Base-by-base conservation (phyloP, 2,888 invertebrate species). In the Phlogophora meticulosa region DNA sequence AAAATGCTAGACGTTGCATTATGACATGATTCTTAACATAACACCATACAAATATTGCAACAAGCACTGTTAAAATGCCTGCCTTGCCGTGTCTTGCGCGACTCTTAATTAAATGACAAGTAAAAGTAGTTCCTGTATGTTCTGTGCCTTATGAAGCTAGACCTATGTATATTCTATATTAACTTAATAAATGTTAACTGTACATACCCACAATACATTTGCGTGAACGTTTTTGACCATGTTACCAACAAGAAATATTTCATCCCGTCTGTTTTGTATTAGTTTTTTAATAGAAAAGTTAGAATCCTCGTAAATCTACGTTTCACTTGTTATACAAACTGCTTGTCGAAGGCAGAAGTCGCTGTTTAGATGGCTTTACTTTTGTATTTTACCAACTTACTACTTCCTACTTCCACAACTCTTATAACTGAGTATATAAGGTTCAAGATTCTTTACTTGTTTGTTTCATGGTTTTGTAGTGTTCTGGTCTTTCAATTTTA, bases 311-410 rank as follows among this genome's bases (percentile, higher is more conserved):
- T 76, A 76, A 71, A 62, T 72, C 62, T 52, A 62, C 56, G 28
- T 72, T 61, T 72, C 46, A 42, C 52, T 68, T 72, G 68, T 74
- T 59, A 70, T 65, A 72, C 51, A 64, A 74, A 51, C 60, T 57
- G 64, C 56, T 63, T 65, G 80, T 79, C 76, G 71, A 74, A 76
- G 65, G 63, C 68, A 71, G 60, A 72, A 80, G 57, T 67, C 68
- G 45, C 53, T 72, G 45, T 72, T 75, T 59, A 55, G 67, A 82
- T 79, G 72, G 78, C 72, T 73, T 76, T 84, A 84, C 78, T 81
- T 79, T 76, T 73, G 38, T 62, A 48, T 63, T 70, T 56, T 20
- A 64, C 69, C 52, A 77, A 63, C 17, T 32, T 71, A 57, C 17
- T 0, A 22, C 5, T 22, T 60, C 24, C 45, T 7, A 20, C 22